These are phyloP conservation scores for Pteromalus puparum DNA, from an alignment of 1,140 invertebrate species.

Conservation along the genomic window DNA sequence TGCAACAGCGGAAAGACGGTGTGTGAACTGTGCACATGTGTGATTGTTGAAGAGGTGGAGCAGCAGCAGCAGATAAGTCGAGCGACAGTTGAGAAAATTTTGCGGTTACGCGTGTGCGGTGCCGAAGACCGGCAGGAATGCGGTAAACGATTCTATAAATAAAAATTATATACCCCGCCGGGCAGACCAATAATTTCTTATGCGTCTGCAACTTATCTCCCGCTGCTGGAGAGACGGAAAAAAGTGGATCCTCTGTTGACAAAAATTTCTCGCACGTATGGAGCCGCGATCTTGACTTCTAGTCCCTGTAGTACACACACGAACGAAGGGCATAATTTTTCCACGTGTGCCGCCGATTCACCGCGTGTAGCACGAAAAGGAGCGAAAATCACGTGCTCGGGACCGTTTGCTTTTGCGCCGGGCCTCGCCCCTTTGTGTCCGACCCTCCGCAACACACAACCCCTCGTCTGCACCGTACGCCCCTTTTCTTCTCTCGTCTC, in stretches of 20 bases:
- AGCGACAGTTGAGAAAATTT: background rate
- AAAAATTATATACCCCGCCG: background rate
- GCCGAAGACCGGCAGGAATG: background rate
- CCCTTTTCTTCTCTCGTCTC: background rate
- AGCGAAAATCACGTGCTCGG: background rate
- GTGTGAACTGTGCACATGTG: background rate
- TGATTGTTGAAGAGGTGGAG: background rate
- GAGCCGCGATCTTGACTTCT: background rate
- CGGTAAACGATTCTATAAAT: conserved; percentile 11
- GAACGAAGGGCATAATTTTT: background rate
- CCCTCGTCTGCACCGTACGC: background rate
- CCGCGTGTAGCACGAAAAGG: background rate
- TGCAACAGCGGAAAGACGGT: too few relatives aligned
- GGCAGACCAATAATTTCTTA: background rate
- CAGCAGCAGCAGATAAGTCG: background rate
- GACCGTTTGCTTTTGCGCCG: background rate
- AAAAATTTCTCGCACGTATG: background rate
- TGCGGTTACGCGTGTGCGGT: background rate
- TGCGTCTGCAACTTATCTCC: too few relatives aligned
- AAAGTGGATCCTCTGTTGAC: background rate
- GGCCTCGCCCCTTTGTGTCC: background rate
- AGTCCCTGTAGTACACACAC: background rate
- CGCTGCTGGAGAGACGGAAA: too few relatives aligned
- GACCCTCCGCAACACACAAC: background rate
- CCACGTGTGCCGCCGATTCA: background rate